Evolutionary conservation across 2,888 invertebrate genomes (phyloP).

Genomic region (Laspeyria flexula): DNA sequence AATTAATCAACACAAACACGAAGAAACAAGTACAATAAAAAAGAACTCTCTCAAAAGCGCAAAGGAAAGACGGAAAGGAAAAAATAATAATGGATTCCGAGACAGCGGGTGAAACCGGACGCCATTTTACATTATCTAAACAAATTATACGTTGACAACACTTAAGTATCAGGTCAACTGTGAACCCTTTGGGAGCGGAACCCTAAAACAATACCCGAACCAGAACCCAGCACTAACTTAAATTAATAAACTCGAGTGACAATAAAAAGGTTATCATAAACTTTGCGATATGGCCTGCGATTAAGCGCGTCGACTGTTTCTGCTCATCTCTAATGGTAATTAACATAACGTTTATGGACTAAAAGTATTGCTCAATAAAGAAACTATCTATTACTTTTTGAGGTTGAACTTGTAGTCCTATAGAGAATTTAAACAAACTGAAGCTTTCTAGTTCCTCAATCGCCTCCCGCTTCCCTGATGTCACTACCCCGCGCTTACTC

Average conservation of each 20-base stretch:
- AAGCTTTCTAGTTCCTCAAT: too few relatives aligned
- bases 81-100: slow-evolving; percentile 1
- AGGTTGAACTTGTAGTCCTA: too few relatives aligned
- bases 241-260: neutral
- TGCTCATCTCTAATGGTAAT: too few relatives aligned
- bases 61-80: slow-evolving; percentile 4
- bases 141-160: slow-evolving; percentile 5
- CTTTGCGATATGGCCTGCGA: too few relatives aligned
- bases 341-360: too few relatives aligned
- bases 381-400: too few relatives aligned
- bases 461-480: too few relatives aligned
- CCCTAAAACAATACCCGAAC: neutral
- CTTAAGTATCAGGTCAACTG: neutral
- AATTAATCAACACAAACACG: slow-evolving; percentile 11
- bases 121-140: slow-evolving; percentile 4
- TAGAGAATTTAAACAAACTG: too few relatives aligned
- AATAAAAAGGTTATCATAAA: neutral
- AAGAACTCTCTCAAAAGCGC: slow-evolving; percentile 7
- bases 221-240: neutral
- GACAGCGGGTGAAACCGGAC: neutral
- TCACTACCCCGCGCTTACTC: too few relatives aligned
- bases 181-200: neutral
- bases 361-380: too few relatives aligned
- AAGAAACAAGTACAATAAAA: slow-evolving; percentile 8
- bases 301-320: too few relatives aligned